Base-by-base conservation (phyloP, 2,888 invertebrate species). In the Lasioglossum leucozonium region DNA sequence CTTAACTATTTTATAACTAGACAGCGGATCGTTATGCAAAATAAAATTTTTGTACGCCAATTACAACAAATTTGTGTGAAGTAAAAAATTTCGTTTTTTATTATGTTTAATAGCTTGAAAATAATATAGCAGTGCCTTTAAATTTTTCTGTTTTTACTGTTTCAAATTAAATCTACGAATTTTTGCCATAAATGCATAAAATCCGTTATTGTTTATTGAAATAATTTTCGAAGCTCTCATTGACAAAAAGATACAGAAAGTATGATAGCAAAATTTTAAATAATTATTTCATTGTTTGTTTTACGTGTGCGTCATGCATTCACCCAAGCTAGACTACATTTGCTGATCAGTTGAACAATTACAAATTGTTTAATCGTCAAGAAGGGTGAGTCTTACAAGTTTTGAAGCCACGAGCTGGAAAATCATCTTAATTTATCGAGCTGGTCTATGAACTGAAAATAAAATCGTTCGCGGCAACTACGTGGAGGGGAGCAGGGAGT, bases 381-480 rank as follows among this genome's bases (percentile, higher is more conserved):
- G 55, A n/a, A 55, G n/a, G n/a, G 55, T 55, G 11, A n/a, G 55
- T n/a, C n/a, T 11, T 11, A n/a, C 55, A 11, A 55, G 55, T n/a
- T 55, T n/a, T 11, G 10, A 55, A n/a, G n/a, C 51, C 0, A 10
- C 51, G 51, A 51, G 22, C 51, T n/a, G 51, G 51, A n/a, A 51
- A 51, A 22, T 51, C n/a, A 55, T 55, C 55, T n/a, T 44, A 26
- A 67, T 22, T 40, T 10, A n/a, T 74, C 69, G 26, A 47, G 65
- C 72, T 16, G 47, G 55, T 72, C 40, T 73, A 42, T 47, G n/a
- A 55, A 37, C 74, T 55, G 51, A 69, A 72, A 55, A 72, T 76
- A 76, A 76, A 76, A 65, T 76, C 62, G n/a, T 51, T 30, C 55
- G 22, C 11, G 37, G 40, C 18, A 16, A n/a, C 47, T 62, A 22